Percentiles rank a stretch among this genome's conserved stretches.
These are phyloP conservation scores for Caretta caretta DNA, from an alignment of 2,113 vertebrate species.

Conservation along the genomic window DNA sequence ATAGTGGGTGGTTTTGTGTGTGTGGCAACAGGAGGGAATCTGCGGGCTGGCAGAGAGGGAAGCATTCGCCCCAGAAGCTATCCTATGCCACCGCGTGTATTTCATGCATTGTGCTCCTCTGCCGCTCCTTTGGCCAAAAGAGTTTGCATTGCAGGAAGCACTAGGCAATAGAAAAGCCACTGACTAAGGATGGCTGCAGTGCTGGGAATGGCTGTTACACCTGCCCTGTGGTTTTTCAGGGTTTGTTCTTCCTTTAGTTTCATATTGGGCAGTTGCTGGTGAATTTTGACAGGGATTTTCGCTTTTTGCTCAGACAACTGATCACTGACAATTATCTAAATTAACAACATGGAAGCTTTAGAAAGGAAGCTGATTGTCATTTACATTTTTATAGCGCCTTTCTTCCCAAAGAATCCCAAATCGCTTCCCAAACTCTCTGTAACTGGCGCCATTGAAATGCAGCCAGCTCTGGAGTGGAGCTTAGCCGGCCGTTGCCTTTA, in stretches of 20 bases:
- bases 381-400: rapidly evolving
- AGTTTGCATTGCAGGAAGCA: neutral
- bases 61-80: neutral
- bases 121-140: neutral
- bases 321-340: neutral
- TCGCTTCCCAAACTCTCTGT: rapidly evolving
- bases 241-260: neutral
- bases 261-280: rapidly evolving
- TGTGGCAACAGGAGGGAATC: neutral
- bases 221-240: neutral
- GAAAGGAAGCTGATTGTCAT: neutral
- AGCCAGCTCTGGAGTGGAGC: neutral
- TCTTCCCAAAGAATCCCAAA: rapidly evolving
- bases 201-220: neutral
- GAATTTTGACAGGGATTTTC: rapidly evolving
- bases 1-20: neutral
- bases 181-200: neutral
- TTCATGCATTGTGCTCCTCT: neutral
- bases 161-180: neutral
- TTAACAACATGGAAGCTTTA: rapidly evolving
- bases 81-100: neutral
- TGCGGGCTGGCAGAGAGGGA: neutral
- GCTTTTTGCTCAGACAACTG: rapidly evolving
- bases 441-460: rapidly evolving
- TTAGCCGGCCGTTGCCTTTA: neutral